Base-by-base conservation (phyloP, 2,113 vertebrate genomes). In the Lipotes vexillifer region DNA sequence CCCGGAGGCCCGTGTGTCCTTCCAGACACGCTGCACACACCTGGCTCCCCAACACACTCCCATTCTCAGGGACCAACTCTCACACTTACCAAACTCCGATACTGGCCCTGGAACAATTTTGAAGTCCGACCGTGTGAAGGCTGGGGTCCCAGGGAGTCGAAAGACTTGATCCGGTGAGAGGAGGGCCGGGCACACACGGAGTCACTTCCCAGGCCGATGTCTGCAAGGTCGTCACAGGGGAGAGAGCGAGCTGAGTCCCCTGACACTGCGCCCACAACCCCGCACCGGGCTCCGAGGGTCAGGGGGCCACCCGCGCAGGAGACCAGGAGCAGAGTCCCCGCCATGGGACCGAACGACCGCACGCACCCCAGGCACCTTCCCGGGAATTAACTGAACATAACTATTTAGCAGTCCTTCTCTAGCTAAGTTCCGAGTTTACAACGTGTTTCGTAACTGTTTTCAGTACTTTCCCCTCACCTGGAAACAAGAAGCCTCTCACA, bases 181-280 rank as follows among this genome's bases (percentile, higher is more conserved):
- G 99, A 99, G 72, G 99, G 99, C 55, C 99, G 99, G 66, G 99
- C 98, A 3, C 99, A 99, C 98, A 99, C 99, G 25, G 99, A 99
- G 97, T 99, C 99, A 85, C 99, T 99, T 95, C 99, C 99, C 94
- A 99, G 99, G 36, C 99, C 99, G 65, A 99, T 99, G 98, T 99
- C 99, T 99, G 98, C 0, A 97, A 71, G 94, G 44, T 1, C 2
- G 38, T 31, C 66, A 95, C 13, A 86, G 5, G 80, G 44, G 63
- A 87, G n/a, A 46, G 23, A 66, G 88, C 72, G 38, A 29, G 38
- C 92, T 78, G 29, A 96, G 85, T 87, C 25, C 69, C 93, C 72
- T 83, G 85, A 94, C 49, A 87, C 27, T 31, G 0, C 6, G 84
- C 74, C 77, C 63, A 49, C 29, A 46, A 46, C 57, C 59, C 15